Percentiles rank a stretch among this genome's conserved stretches.
phyloP scores from a whole-genome alignment of 53 echinoderm and acorn worm species.

The Temnopleurus reevesii region DNA sequence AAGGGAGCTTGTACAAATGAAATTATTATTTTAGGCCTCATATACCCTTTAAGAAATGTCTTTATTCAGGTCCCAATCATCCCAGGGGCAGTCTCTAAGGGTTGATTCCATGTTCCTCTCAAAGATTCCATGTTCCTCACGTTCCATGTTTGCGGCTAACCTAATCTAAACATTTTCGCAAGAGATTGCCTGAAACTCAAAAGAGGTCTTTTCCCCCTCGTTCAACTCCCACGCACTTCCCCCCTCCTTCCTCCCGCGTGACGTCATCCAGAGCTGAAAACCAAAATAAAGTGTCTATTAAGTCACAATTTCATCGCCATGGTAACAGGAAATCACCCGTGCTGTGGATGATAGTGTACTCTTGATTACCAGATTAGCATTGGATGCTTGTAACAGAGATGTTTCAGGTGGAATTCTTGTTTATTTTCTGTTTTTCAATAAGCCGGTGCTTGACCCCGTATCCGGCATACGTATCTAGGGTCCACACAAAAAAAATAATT shows the following conservation, averaged over 20 bases:
- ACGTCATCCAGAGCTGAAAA: neutral
- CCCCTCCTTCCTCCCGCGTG: neutral
- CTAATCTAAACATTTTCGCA: conserved; percentile 25
- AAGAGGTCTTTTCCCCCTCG: neutral
- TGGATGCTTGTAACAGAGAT: too few species aligned
- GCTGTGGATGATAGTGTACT: conserved; percentile 2
- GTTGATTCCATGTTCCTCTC: neutral
- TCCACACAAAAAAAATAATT: neutral
- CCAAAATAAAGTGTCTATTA: conserved; percentile 41
- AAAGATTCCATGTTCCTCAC: conserved; percentile 18
- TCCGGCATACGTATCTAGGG: conserved; percentile 4
- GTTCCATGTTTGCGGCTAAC: neutral
- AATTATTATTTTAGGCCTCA: neutral
- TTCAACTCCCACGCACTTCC: conserved; percentile 2
- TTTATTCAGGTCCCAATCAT: neutral
- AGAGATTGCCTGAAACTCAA: neutral
- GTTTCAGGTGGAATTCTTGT: too few species aligned
- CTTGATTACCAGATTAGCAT: neutral
- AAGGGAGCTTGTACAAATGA: too few species aligned
- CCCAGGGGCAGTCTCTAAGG: neutral
- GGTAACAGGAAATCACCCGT: conserved; percentile 23
- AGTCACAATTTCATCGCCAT: conserved; percentile 8
- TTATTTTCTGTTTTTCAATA: too few species aligned
- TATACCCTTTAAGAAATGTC: neutral
- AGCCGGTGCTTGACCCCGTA: too few species aligned